Percentiles rank a stretch among this genome's conserved stretches.
phyloP scores from a whole-genome alignment of 2,113 vertebrate species.

The Trematomus loennbergii region DNA sequence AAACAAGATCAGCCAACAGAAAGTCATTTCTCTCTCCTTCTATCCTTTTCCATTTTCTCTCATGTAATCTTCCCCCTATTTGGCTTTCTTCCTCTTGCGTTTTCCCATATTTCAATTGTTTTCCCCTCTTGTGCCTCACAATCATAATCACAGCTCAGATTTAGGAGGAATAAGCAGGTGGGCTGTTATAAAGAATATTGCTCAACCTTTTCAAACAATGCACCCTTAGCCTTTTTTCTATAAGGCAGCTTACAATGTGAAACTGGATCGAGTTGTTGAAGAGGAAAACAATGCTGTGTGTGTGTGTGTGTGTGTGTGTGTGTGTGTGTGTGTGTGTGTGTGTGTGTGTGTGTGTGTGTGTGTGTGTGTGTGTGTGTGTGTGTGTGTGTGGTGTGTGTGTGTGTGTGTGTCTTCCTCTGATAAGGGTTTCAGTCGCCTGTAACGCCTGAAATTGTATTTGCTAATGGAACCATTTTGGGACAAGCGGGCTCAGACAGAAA shows the following conservation, averaged over 20 bases:
- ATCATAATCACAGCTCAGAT: constrained; percentile 22
- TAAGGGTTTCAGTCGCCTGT: constrained; percentile 67
- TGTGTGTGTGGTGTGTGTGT: too few species aligned
- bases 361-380: too few species aligned
- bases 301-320: constrained; percentile 28
- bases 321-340: constrained; percentile 9
- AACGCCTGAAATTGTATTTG: constrained; percentile 76
- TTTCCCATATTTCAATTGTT: constrained; percentile 28
- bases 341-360: constrained; percentile 4
- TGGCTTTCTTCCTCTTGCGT: background rate
- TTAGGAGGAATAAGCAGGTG: constrained; percentile 17
- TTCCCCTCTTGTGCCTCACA: constrained; percentile 11
- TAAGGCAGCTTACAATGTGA: constrained; percentile 48
- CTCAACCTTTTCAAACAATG: constrained; percentile 24
- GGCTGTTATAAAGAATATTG: constrained; percentile 18
- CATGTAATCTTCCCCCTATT: constrained; percentile 26
- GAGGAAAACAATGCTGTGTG: constrained; percentile 36
- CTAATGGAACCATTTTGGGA: constrained; percentile 74
- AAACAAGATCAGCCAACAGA: constrained; percentile 32
- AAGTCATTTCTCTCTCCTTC: constrained; percentile 41
- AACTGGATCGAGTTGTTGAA: constrained; percentile 49
- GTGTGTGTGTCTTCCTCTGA: constrained; percentile 50
- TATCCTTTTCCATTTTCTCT: constrained; percentile 32
- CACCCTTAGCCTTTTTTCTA: constrained; percentile 34
- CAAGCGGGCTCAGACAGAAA: constrained; percentile 59